Evolutionary conservation across 2,888 invertebrate genomes (phyloP).

Genomic region (Julus scanicus): DNA sequence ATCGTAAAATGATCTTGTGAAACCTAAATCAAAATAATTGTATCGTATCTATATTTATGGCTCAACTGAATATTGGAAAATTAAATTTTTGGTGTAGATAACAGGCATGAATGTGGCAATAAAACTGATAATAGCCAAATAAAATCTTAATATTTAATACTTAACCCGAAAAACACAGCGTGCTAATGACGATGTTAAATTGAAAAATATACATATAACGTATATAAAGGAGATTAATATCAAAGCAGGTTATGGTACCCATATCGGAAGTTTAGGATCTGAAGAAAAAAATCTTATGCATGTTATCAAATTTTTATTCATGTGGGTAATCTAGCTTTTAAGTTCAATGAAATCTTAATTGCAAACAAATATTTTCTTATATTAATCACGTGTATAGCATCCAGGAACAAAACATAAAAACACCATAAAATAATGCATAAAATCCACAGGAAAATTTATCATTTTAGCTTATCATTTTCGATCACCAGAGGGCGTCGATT

Average conservation of each 20-base stretch:
- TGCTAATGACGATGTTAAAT: background rate
- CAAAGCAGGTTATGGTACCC: background rate
- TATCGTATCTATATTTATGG: no score
- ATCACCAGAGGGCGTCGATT: background rate
- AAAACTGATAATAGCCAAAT: background rate
- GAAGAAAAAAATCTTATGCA: background rate
- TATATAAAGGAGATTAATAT: background rate
- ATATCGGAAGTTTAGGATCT: background rate
- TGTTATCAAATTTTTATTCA: background rate
- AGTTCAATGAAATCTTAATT: background rate
- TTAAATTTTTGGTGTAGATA: background rate
- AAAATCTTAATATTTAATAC: background rate
- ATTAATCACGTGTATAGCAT: background rate
- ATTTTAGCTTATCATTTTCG: background rate
- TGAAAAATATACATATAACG: background rate
- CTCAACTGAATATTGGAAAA: no score
- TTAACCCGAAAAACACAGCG: background rate
- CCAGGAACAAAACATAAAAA: background rate
- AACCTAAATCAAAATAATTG: no score
- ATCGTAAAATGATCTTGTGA: no score
- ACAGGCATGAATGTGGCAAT: background rate
- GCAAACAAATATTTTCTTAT: background rate
- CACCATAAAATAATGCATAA: background rate
- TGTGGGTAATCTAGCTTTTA: background rate
- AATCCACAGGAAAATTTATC: constrained; percentile 10